These are phyloP conservation scores for Coenonympha arcania DNA, from an alignment of 2,888 invertebrate species.

Conservation along the genomic window DNA sequence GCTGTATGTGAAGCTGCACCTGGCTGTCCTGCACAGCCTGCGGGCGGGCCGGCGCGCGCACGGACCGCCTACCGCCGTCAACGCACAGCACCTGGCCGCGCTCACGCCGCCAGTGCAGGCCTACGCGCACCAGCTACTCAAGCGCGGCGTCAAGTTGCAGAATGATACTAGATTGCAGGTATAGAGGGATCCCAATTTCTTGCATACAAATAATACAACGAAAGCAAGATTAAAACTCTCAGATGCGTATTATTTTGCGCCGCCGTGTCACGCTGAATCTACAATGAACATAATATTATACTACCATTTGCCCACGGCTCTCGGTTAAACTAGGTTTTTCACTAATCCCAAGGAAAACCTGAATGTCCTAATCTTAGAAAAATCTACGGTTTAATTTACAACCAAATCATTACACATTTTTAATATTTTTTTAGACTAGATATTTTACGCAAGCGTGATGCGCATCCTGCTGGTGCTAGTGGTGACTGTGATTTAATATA, in stretches of 20 bases:
- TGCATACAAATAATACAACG: too few relatives aligned
- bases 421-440: too few relatives aligned
- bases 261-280: background rate
- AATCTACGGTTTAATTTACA: too few relatives aligned
- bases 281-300: background rate
- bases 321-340: too few relatives aligned
- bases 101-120: slow-evolving; percentile 63
- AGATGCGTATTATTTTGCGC: background rate
- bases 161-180: slow-evolving; percentile 61
- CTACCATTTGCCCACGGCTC: too few relatives aligned
- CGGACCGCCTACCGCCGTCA: slow-evolving; percentile 76
- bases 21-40: slow-evolving; percentile 78
- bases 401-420: too few relatives aligned
- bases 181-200: slow-evolving; percentile 19
- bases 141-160: slow-evolving; percentile 50
- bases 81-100: slow-evolving; percentile 75
- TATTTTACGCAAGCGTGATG: too few relatives aligned
- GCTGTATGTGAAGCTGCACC: slow-evolving; percentile 78
- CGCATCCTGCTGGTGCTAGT: too few relatives aligned
- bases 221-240: too few relatives aligned
- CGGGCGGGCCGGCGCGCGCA: slow-evolving; percentile 65
- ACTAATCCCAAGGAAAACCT: too few relatives aligned
- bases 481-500: too few relatives aligned
- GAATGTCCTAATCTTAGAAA: too few relatives aligned
- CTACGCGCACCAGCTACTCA: slow-evolving; percentile 51